Conservation (phyloP, 2,113 vertebrate species). For the Cranoglanis bouderius region DNA sequence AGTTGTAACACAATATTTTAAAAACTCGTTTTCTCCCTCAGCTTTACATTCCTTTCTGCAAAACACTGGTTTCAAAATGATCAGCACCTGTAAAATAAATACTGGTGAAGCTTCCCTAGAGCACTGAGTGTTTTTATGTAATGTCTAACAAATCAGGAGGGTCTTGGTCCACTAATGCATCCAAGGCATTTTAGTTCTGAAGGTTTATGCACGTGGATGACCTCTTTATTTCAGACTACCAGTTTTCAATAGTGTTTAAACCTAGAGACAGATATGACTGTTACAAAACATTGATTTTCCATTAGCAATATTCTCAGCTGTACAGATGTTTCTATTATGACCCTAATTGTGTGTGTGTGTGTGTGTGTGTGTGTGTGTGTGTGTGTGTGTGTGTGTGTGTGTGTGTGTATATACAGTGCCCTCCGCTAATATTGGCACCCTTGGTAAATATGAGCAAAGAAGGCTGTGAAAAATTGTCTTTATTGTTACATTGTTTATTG, state of each 20-base stretch:
- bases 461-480: no score
- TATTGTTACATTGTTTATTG: no score
- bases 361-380: no score
- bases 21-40: background rate
- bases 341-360: background rate
- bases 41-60: background rate
- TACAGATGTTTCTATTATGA: background rate
- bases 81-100: constrained; percentile 20
- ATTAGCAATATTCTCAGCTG: background rate
- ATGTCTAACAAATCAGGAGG: constrained; percentile 3
- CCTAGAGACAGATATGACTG: background rate
- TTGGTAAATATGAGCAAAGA: no score
- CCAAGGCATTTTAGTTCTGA: background rate
- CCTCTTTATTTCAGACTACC: background rate
- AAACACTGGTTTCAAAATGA: background rate
- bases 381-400: no score
- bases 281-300: background rate
- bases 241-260: background rate
- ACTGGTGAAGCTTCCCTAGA: background rate
- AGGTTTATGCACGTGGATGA: background rate
- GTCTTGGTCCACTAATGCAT: background rate
- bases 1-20: background rate
- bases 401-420: no score
- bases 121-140: constrained; percentile 1
- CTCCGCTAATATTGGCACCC: no score